phyloP scores from a whole-genome alignment of 2,888 invertebrate genomes.

The Meteorus colon region DNA sequence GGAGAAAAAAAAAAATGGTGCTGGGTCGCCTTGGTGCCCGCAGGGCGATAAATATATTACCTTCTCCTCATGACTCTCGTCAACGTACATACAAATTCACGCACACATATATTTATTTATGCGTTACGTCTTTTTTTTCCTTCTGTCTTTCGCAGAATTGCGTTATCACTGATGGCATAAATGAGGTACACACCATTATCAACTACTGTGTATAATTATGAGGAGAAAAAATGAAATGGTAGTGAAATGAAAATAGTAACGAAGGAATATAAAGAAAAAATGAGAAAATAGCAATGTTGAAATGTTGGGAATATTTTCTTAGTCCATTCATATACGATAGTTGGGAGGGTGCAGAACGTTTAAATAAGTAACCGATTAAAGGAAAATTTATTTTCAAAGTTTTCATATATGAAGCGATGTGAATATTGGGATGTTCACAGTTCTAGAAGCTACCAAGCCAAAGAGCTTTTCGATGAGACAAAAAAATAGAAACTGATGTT shows the following conservation, averaged over 20 bases:
- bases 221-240: background rate
- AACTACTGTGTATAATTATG: background rate
- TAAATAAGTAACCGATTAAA: too few species aligned
- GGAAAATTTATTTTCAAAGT: too few species aligned
- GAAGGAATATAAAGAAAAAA: conserved; percentile 1
- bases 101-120: conserved; percentile 2
- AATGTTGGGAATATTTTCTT: background rate
- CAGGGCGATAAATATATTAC: conserved; percentile 49
- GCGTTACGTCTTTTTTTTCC: background rate
- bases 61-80: conserved; percentile 40
- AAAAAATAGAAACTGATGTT: too few species aligned
- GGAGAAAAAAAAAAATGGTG: background rate
- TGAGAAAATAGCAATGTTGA: background rate
- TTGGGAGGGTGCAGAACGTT: too few species aligned
- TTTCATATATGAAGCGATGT: too few species aligned
- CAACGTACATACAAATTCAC: conserved; percentile 14
- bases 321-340: too few species aligned
- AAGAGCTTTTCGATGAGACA: too few species aligned
- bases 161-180: conserved; percentile 13
- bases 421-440: too few species aligned
- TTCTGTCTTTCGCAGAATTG: background rate
- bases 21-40: conserved; percentile 48
- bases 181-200: conserved; percentile 11
- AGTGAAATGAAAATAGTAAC: conserved; percentile 7
- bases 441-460: too few species aligned